Conservation (phyloP, 2,888 invertebrate species). For the Catocala sponsa region DNA sequence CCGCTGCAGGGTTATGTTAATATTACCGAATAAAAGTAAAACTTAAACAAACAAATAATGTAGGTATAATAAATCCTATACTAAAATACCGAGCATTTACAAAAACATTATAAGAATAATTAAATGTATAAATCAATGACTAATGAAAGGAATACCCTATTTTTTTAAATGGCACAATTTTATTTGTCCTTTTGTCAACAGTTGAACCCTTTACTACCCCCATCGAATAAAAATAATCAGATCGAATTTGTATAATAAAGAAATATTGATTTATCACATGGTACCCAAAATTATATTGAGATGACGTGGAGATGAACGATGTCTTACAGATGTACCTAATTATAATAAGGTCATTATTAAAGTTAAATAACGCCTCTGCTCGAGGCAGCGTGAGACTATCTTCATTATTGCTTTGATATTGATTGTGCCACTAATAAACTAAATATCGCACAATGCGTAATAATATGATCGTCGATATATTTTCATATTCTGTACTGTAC, state of each 20-base stretch:
- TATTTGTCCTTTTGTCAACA: slow-evolving; percentile 23
- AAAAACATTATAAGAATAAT: slow-evolving; percentile 23
- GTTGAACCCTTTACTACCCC: neutral
- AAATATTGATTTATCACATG: slow-evolving; percentile 33
- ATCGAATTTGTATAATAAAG: neutral
- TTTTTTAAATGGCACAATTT: slow-evolving; percentile 68
- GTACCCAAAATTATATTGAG: slow-evolving; percentile 28
- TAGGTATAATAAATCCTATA: neutral
- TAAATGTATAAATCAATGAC: slow-evolving; percentile 27
- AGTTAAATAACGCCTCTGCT: slow-evolving; percentile 19
- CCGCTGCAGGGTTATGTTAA: too few relatives aligned
- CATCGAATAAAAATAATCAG: too few relatives aligned
- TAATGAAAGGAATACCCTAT: slow-evolving; percentile 43
- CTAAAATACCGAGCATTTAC: slow-evolving; percentile 26
- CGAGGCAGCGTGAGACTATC: slow-evolving; percentile 18
- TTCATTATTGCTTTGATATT: slow-evolving; percentile 12
- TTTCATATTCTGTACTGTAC: too few relatives aligned
- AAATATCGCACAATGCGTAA: neutral
- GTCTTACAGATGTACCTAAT: slow-evolving; percentile 18
- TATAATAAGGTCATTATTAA: slow-evolving; percentile 23
- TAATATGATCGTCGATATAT: slow-evolving; percentile 5
- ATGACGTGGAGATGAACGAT: slow-evolving; percentile 18
- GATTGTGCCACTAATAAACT: slow-evolving; percentile 7
- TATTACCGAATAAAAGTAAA: slow-evolving; percentile 16
- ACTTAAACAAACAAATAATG: slow-evolving; percentile 11